Conservation (phyloP, 2,797 vertebrate genomes). For the Rhodeus uyekii region DNA sequence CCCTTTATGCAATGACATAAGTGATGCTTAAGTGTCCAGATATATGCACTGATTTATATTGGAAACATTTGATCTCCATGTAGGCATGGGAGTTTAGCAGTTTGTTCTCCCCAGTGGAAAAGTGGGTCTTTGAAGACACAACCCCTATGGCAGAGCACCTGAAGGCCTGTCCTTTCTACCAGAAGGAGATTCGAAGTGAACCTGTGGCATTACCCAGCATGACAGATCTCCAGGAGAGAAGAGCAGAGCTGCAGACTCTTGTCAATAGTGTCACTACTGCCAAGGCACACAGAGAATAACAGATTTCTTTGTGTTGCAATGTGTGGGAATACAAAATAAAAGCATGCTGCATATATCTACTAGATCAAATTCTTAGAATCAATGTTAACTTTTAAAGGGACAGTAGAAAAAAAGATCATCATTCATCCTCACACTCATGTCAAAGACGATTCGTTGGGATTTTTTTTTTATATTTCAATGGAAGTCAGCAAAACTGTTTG, state of each 20-base stretch:
- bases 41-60: not conserved
- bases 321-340: not conserved
- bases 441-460: not conserved
- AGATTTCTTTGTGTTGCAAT: not conserved
- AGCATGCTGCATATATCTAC: not conserved
- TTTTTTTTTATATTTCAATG: not conserved
- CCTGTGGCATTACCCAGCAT: slow-evolving; percentile 78
- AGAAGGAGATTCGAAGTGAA: slow-evolving; percentile 77
- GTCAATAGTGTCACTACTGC: slow-evolving; percentile 57
- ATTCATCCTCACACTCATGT: not conserved
- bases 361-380: too few relatives aligned
- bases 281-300: not conserved
- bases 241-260: slow-evolving; percentile 67
- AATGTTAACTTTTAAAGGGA: not conserved
- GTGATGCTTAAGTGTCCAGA: not conserved
- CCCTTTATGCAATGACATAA: not conserved
- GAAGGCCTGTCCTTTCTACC: slow-evolving; percentile 85
- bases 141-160: slow-evolving; percentile 86
- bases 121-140: slow-evolving; percentile 79
- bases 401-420: not conserved
- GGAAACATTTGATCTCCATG: not conserved
- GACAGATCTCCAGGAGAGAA: slow-evolving; percentile 57
- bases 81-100: slow-evolving; percentile 95
- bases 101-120: slow-evolving; percentile 85
- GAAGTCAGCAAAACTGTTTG: not conserved